Evolutionary conservation across 1,140 invertebrate species (phyloP).

Genomic region (Asbolus verrucosus): DNA sequence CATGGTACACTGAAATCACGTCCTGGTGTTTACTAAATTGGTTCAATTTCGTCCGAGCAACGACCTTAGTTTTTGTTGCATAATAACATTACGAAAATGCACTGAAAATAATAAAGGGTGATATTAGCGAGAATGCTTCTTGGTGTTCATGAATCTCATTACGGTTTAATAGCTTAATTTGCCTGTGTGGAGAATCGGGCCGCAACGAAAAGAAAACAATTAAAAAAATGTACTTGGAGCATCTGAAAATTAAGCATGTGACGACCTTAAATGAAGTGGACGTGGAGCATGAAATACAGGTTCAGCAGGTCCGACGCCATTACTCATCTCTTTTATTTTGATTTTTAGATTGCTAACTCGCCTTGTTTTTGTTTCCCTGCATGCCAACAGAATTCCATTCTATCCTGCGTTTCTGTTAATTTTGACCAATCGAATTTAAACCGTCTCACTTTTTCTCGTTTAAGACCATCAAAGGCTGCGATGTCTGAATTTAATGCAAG

Average conservation of each 20-base stretch:
- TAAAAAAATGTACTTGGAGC: constrained; percentile 44
- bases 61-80: too few species aligned
- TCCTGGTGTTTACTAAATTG: too few species aligned
- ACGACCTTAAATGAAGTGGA: constrained; percentile 57
- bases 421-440: constrained; percentile 54
- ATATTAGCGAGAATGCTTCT: not conserved
- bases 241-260: constrained; percentile 53
- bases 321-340: constrained; percentile 65
- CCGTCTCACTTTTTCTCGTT: constrained; percentile 30
- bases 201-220: constrained; percentile 44
- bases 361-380: constrained; percentile 59
- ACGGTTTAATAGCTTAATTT: constrained; percentile 35
- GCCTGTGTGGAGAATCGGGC: constrained; percentile 1
- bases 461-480: not conserved
- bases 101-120: constrained; percentile 12
- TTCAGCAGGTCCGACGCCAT: constrained; percentile 61
- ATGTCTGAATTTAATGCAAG: constrained; percentile 14
- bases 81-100: too few species aligned
- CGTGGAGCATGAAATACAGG: constrained; percentile 58
- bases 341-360: constrained; percentile 60
- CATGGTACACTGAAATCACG: too few species aligned
- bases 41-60: too few species aligned
- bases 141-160: constrained; percentile 25
- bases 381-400: constrained; percentile 61
- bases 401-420: constrained; percentile 57